Base-by-base conservation (phyloP, 2,888 invertebrate genomes). In the Plebejus anna region DNA sequence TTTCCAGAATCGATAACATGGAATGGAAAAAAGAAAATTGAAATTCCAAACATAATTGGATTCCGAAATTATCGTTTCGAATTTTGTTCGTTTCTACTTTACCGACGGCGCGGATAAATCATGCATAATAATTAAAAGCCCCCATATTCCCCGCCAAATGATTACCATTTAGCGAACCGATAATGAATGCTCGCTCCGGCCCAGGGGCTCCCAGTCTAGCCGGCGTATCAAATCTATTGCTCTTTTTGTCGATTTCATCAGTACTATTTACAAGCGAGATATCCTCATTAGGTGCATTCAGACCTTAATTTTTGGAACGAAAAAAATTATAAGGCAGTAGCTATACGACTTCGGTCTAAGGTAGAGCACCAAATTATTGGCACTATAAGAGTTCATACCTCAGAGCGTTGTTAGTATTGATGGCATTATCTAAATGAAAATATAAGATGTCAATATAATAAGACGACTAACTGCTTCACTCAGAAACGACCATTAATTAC, bases 71-170 rank as follows among this genome's bases (percentile, higher is more conserved):
- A 77, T 73, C 76, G 73, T 66, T 47, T 75, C 38, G 75, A 61
- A 70, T n/a, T 55, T 75, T 61, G 76, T 75, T 78, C 77, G 75
- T 66, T 78, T 77, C 77, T 72, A 51, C 51, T 73, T 78, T 79
- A 77, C 77, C 76, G 78, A 78, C 76, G 78, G 80, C 78, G 72
- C 59, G 79, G 77, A 79, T 81, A 80, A 81, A 81, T 82, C 80
- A 79, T 75, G 79, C 80, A 80, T 81, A 82, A 80, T 81, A 82
- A 82, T 81, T 82, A 81, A 82, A 82, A 80, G 83, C 81, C 81
- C 81, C 78, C 81, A 81, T 81, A 80, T 80, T 80, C 79, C 81
- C 71, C 75, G 78, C 78, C 78, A 79, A 79, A 77, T 81, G 82
- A 83, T 82, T 81, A 81, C 80, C 80, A 78, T 80, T 81, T 82